Percentiles rank a stretch among this genome's conserved stretches.
phyloP scores from a whole-genome alignment of 2,888 invertebrate genomes.

The Hydroisotoma schaefferi region DNA sequence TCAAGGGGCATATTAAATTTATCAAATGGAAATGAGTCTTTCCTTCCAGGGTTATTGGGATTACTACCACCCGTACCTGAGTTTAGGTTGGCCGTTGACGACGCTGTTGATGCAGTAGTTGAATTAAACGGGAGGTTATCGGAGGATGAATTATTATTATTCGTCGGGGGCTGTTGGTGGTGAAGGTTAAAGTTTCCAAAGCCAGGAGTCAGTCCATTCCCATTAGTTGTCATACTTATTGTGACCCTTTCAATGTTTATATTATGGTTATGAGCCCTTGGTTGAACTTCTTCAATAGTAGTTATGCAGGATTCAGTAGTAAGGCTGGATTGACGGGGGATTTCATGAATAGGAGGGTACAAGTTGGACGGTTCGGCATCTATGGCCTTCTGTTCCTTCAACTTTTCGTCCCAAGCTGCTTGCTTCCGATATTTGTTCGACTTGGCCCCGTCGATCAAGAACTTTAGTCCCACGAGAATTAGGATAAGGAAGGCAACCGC shows the following conservation, averaged over 20 bases:
- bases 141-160: constrained; percentile 12
- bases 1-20: constrained; percentile 27
- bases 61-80: neutral
- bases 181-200: constrained; percentile 28
- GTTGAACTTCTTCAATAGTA: constrained; percentile 31
- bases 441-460: constrained; percentile 21
- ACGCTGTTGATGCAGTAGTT: constrained; percentile 4
- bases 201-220: constrained; percentile 20
- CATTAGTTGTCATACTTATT: constrained; percentile 10
- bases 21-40: constrained; percentile 26
- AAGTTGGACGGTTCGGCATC: neutral
- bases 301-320: constrained; percentile 27
- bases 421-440: constrained; percentile 5
- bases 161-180: constrained; percentile 22
- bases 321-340: constrained; percentile 7
- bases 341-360: neutral
- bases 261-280: constrained; percentile 18
- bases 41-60: neutral
- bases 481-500: constrained; percentile 32
- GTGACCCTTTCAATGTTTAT: neutral
- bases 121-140: constrained; percentile 11
- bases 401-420: neutral
- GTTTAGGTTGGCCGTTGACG: constrained; percentile 15
- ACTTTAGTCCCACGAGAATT: constrained; percentile 25
- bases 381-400: neutral